These are phyloP conservation scores for Allobates femoralis DNA, from an alignment of 2,797 vertebrate genomes.

Conservation along the genomic window DNA sequence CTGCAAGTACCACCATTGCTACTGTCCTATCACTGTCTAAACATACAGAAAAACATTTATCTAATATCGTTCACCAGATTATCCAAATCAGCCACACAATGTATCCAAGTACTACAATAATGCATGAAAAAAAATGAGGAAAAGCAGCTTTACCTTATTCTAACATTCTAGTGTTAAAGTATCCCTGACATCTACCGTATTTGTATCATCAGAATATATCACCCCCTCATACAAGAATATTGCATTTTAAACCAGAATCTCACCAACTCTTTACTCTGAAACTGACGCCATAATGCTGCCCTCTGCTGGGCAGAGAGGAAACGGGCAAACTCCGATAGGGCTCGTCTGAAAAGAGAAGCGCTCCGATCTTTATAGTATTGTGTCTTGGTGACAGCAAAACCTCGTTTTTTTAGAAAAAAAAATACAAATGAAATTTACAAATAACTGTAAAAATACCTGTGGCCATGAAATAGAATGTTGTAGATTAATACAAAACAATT, in stretches of 20 bases:
- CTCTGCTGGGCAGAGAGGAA: constrained; percentile 27
- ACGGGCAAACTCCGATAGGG: neutral
- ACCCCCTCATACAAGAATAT: too few relatives aligned
- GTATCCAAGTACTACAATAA: neutral
- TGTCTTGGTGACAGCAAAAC: neutral
- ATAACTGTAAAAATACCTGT: neutral
- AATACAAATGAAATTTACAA: neutral
- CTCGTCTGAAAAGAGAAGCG: neutral
- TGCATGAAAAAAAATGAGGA: neutral
- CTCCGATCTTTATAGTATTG: neutral
- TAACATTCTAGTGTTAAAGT: neutral
- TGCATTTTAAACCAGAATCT: neutral
- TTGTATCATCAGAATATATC: neutral
- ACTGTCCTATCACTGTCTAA: too few relatives aligned
- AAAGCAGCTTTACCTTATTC: too few relatives aligned
- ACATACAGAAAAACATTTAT: too few relatives aligned
- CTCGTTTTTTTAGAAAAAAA: neutral
- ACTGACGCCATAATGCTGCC: constrained; percentile 28
- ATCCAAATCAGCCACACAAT: neutral
- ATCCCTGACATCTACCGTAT: neutral
- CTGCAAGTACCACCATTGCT: too few relatives aligned
- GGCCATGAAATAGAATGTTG: neutral
- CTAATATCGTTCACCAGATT: too few relatives aligned
- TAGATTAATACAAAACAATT: too few relatives aligned
- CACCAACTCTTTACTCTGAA: neutral